Conservation (phyloP, 2,888 invertebrate genomes). For the Quadroppia sp. region DNA sequence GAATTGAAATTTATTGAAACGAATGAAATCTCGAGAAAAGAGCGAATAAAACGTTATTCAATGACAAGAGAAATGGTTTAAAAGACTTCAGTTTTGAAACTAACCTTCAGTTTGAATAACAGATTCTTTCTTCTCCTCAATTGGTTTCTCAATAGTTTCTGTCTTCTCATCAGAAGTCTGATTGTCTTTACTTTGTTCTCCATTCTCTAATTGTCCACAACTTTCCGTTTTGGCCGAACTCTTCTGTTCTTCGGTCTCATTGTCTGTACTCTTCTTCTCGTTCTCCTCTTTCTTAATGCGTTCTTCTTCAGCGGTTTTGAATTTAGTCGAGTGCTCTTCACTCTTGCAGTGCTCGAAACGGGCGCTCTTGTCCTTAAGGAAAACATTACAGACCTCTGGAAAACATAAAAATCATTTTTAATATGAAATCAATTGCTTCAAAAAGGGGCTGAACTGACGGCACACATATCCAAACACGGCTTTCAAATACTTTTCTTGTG, state of each 20-base stretch:
- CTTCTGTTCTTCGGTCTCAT: background rate
- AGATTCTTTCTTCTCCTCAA: background rate
- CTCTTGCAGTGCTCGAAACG: conserved; percentile 32
- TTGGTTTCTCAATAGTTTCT: background rate
- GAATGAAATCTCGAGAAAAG: background rate
- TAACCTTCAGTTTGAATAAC: background rate
- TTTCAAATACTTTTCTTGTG: conserved; percentile 20
- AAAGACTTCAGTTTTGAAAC: too few species aligned
- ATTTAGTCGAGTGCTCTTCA: conserved; percentile 36
- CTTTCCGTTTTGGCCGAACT: background rate
- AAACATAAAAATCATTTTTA: background rate
- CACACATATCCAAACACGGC: conserved; percentile 34
- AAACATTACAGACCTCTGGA: conserved; percentile 39
- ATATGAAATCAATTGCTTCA: background rate
- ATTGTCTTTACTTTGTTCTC: background rate
- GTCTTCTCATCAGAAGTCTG: background rate
- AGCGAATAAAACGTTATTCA: too few species aligned
- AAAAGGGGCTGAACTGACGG: background rate
- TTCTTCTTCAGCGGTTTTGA: conserved; percentile 23
- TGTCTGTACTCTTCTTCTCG: background rate
- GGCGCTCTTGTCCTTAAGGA: conserved; percentile 39
- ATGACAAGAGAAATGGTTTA: too few species aligned
- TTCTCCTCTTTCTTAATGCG: conserved; percentile 3
- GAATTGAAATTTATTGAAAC: background rate
- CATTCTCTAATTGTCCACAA: background rate